A percentile compares a stretch with the other conserved stretches of the same genome.
Evolutionary conservation across 1,140 invertebrate genomes (phyloP).

Genomic region (Philaenus spumarius): DNA sequence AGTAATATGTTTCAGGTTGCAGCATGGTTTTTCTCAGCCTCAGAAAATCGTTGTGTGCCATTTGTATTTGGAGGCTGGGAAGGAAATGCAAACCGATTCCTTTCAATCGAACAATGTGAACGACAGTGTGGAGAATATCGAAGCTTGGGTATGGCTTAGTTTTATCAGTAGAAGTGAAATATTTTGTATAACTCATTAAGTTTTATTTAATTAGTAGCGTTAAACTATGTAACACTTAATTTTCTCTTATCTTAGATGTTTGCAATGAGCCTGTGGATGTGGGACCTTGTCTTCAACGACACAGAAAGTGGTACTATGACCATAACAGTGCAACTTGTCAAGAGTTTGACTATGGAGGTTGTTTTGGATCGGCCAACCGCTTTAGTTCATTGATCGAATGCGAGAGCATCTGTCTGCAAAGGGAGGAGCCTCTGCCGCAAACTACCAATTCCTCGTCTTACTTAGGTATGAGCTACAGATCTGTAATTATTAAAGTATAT

Average conservation of each 20-base stretch:
- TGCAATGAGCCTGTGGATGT: conserved; percentile 63
- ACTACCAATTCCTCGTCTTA: conserved; percentile 40
- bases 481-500: no score
- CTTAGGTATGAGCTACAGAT: conserved; percentile 34
- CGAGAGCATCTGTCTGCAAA: conserved; percentile 40
- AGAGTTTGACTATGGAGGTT: conserved; percentile 58
- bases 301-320: conserved; percentile 70
- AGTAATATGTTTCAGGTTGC: conserved; percentile 22
- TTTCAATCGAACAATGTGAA: conserved; percentile 72
- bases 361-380: conserved; percentile 63
- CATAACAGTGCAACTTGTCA: conserved; percentile 52
- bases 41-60: conserved; percentile 50
- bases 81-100: conserved; percentile 77
- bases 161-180: no score
- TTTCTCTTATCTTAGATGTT: conserved; percentile 54
- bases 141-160: conserved; percentile 53
- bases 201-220: not conserved
- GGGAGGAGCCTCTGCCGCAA: conserved; percentile 40
- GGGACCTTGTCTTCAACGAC: conserved; percentile 59
- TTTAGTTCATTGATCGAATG: conserved; percentile 44
- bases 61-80: conserved; percentile 78
- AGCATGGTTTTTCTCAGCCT: conserved; percentile 58
- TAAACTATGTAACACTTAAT: conserved; percentile 15
- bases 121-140: conserved; percentile 65
- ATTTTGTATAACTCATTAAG: not conserved